Conservation (phyloP, 2,797 vertebrate species). For the Emydoidea blandingii region DNA sequence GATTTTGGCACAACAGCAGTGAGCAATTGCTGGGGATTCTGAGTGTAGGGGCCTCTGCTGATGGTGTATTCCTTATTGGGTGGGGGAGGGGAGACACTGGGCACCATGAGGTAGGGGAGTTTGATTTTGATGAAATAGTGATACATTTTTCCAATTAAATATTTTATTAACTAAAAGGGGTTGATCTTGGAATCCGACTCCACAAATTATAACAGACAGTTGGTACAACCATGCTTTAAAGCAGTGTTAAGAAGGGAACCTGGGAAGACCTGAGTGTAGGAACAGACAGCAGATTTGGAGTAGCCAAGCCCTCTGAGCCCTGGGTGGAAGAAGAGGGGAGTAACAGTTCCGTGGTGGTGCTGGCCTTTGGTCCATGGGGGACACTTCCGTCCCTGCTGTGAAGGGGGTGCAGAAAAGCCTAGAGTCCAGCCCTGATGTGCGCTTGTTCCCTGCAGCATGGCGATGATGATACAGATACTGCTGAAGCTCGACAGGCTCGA, state of each 20-base stretch:
- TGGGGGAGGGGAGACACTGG: not conserved
- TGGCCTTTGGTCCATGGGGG: fast-evolving
- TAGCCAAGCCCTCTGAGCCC: not conserved
- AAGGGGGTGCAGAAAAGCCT: too few species aligned
- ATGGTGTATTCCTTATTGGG: not conserved
- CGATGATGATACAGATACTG: conserved; percentile 93
- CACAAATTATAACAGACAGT: not conserved
- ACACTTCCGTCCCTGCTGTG: not conserved
- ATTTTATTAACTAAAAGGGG: not conserved
- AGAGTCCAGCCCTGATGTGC: not conserved
- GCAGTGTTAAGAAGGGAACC: not conserved
- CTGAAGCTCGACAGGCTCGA: conserved; percentile 95
- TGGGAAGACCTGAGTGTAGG: not conserved
- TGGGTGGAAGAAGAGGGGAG: not conserved
- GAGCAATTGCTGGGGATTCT: not conserved
- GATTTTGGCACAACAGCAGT: not conserved
- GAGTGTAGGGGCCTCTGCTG: not conserved
- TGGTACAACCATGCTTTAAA: not conserved
- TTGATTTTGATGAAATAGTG: not conserved
- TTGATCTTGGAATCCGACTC: not conserved
- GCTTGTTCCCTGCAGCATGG: conserved; percentile 82
- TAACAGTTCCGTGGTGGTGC: not conserved
- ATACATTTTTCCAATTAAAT: not conserved
- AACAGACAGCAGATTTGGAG: not conserved
- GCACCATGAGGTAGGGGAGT: not conserved